These are phyloP conservation scores for Orthochromis malagaraziensis DNA, from an alignment of 2,113 vertebrate species.

Conservation along the genomic window DNA sequence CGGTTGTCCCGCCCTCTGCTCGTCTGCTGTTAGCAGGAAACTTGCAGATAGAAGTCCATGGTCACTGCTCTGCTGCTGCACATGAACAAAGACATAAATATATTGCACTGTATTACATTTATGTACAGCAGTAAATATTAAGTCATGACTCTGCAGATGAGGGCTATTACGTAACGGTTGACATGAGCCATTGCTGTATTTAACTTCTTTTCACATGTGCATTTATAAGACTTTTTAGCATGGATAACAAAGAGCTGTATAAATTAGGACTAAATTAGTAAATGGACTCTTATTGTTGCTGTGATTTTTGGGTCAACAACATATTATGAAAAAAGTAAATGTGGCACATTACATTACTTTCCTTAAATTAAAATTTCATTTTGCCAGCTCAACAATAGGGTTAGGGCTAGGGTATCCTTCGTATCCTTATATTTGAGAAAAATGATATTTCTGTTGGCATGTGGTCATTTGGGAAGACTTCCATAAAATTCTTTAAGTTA, in stretches of 20 bases:
- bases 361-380: background rate
- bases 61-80: slow-evolving; percentile 24
- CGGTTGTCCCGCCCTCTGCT: background rate
- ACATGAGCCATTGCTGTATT: background rate
- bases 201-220: background rate
- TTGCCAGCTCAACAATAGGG: background rate
- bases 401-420: background rate
- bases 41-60: slow-evolving; percentile 21
- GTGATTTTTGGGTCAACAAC: background rate
- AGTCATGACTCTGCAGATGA: background rate
- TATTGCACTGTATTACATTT: background rate
- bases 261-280: background rate
- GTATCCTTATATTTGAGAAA: background rate
- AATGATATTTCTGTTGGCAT: background rate
- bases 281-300: background rate
- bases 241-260: background rate
- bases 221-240: background rate
- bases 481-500: background rate
- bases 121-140: background rate
- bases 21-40: slow-evolving; percentile 29
- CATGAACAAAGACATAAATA: background rate
- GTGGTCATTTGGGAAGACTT: background rate
- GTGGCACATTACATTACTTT: background rate
- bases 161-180: background rate
- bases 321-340: background rate